Evolutionary conservation across 2,797 vertebrate genomes (phyloP).

Genomic region (Chaenodraco wilsoni): DNA sequence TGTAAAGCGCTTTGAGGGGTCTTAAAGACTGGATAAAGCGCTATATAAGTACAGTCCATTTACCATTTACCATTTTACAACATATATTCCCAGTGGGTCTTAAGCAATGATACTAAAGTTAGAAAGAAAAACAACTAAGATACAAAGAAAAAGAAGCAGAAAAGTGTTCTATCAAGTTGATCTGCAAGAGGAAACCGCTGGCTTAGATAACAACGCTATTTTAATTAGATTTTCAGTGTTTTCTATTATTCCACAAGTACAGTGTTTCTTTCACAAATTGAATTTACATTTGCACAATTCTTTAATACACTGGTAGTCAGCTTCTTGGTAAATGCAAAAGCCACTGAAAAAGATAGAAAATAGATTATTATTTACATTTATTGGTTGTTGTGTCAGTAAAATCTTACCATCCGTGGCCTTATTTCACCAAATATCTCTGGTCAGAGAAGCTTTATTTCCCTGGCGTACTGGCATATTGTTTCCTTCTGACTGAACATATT

Average conservation of each 20-base stretch:
- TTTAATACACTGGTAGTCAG: not conserved
- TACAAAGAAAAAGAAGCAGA: not conserved
- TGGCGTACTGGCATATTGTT: not conserved
- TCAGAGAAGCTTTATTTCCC: not conserved
- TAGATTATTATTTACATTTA: not conserved
- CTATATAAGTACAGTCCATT: no score
- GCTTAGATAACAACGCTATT: not conserved
- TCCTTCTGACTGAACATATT: not conserved
- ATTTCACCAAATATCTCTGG: not conserved
- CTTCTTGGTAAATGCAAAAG: not conserved
- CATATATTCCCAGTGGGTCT: not conserved
- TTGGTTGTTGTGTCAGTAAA: constrained; percentile 9
- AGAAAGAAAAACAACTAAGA: not conserved
- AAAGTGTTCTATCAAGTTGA: not conserved
- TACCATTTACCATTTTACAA: no score
- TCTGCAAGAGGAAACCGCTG: not conserved
- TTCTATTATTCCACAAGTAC: not conserved
- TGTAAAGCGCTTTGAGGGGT: no score
- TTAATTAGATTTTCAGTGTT: not conserved
- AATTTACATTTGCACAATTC: not conserved
- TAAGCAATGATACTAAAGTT: not conserved
- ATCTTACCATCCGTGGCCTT: not conserved
- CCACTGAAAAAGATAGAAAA: constrained; percentile 7
- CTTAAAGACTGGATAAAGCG: no score
- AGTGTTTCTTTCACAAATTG: not conserved